Conservation (phyloP, 2,797 vertebrate species). For the Acrocephalus scirpaceus region DNA sequence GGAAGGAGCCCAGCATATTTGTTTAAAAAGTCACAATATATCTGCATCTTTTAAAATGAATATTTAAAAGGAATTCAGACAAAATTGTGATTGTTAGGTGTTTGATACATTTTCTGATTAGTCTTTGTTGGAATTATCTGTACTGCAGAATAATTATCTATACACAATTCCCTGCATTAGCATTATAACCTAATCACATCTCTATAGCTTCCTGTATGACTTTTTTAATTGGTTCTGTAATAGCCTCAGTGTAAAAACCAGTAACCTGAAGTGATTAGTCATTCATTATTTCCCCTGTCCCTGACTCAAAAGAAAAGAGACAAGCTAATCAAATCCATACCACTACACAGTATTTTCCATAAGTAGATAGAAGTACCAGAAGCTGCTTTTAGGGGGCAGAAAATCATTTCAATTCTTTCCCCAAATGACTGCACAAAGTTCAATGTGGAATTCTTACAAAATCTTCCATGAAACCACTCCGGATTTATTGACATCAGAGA, state of each 20-base stretch:
- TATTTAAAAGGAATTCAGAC: neutral
- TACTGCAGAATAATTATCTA: conserved; percentile 36
- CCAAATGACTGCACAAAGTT: neutral
- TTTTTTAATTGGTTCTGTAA: conserved; percentile 55
- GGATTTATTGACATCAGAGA: neutral
- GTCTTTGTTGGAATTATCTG: conserved; percentile 32
- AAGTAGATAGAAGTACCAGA: neutral
- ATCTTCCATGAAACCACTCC: neutral
- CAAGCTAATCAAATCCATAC: conserved; percentile 18
- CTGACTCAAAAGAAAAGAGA: conserved; percentile 34
- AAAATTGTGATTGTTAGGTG: neutral
- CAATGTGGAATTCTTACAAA: fast-evolving
- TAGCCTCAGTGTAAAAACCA: conserved; percentile 28
- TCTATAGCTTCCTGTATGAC: neutral
- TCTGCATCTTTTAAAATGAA: neutral
- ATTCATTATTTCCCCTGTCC: conserved; percentile 31
- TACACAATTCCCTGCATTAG: conserved; percentile 27
- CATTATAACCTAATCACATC: conserved; percentile 50
- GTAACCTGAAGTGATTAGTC: conserved; percentile 52
- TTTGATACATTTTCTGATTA: conserved; percentile 34
- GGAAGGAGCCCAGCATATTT: neutral
- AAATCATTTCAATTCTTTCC: neutral
- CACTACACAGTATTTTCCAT: neutral
- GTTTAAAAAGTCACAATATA: neutral
- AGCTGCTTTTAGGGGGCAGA: neutral